Evolutionary conservation across 2,888 invertebrate species (phyloP).

Genomic region (Pyrocoelia pectoralis): DNA sequence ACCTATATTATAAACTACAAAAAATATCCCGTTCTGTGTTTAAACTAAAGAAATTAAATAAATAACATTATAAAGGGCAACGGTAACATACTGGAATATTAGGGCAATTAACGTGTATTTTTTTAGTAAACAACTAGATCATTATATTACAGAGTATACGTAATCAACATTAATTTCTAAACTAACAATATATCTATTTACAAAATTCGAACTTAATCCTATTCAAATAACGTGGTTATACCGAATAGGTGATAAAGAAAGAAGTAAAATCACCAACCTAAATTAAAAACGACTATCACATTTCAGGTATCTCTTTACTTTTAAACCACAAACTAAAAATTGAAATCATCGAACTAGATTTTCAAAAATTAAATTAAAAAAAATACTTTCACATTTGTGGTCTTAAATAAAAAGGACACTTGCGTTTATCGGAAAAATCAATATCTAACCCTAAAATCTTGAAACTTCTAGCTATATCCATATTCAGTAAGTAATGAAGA

Average conservation of each 20-base stretch:
- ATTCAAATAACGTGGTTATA: slow-evolving; percentile 27
- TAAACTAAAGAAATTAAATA: slow-evolving; percentile 37
- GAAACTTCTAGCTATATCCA: slow-evolving; percentile 27
- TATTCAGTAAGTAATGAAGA: slow-evolving; percentile 23
- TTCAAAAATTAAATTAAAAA: neutral
- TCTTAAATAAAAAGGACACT: slow-evolving; percentile 13
- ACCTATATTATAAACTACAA: slow-evolving; percentile 49
- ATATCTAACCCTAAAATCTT: neutral
- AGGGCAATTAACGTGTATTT: slow-evolving; percentile 46
- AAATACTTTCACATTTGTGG: neutral
- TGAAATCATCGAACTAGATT: neutral
- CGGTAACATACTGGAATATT: slow-evolving; percentile 44
- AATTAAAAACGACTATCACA: slow-evolving; percentile 13
- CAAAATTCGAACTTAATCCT: slow-evolving; percentile 40
- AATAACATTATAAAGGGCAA: slow-evolving; percentile 45
- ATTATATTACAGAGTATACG: slow-evolving; percentile 46
- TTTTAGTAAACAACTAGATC: slow-evolving; percentile 49
- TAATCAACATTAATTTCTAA: slow-evolving; percentile 50
- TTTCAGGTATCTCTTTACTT: neutral
- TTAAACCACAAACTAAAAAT: neutral
- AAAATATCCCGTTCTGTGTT: slow-evolving; percentile 22
- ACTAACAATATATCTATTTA: slow-evolving; percentile 50
- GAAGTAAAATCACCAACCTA: slow-evolving; percentile 19
- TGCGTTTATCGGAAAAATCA: neutral
- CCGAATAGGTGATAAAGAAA: slow-evolving; percentile 26